A percentile compares a stretch with the other conserved stretches of the same genome.
phyloP scores from a whole-genome alignment of 2,797 vertebrate genomes.

The Buceros bicornis region DNA sequence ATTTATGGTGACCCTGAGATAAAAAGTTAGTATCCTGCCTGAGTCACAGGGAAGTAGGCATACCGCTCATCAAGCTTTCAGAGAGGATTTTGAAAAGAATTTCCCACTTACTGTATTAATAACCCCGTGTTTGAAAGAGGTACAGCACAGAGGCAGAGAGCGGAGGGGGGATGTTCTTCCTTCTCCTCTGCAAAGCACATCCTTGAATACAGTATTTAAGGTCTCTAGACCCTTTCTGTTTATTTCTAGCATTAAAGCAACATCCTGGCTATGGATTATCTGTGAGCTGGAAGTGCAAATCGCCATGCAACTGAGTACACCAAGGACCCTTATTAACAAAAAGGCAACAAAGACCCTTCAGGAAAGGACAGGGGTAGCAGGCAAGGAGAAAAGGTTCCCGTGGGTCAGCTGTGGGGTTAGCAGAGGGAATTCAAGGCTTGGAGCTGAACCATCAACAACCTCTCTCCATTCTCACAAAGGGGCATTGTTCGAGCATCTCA shows the following conservation, averaged over 20 bases:
- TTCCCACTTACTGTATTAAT: constrained; percentile 54
- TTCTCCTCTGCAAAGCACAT: neutral
- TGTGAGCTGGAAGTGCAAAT: neutral
- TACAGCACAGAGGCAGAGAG: neutral
- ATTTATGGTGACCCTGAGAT: constrained; percentile 41
- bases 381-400: constrained; percentile 5
- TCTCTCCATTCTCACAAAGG: constrained; percentile 20
- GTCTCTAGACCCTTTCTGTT: neutral
- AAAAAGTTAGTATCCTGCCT: constrained; percentile 44
- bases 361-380: neutral
- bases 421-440: constrained; percentile 14
- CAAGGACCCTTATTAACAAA: neutral
- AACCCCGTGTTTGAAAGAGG: neutral
- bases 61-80: constrained; percentile 61
- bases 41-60: constrained; percentile 23
- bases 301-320: neutral
- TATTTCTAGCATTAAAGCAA: neutral
- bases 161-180: neutral
- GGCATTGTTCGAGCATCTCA: constrained; percentile 35
- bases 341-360: constrained; percentile 28
- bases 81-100: constrained; percentile 58
- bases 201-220: neutral
- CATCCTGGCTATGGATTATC: neutral
- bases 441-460: constrained; percentile 2
- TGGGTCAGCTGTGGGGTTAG: constrained; percentile 43